These are phyloP conservation scores for Sebastes paucispinis DNA, from an alignment of 2,797 vertebrate genomes.

Conservation along the genomic window DNA sequence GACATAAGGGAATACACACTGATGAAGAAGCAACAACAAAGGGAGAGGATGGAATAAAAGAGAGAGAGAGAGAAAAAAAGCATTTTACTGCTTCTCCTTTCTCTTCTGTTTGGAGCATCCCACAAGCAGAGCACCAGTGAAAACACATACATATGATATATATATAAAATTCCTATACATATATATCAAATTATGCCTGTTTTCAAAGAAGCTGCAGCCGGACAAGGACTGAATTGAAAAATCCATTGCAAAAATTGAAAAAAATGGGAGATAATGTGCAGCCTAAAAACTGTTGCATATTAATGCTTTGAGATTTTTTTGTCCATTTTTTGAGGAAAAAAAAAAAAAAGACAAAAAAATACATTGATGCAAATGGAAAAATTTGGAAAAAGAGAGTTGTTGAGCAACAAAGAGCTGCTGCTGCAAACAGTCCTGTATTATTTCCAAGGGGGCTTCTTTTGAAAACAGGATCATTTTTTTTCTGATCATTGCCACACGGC, in stretches of 20 bases:
- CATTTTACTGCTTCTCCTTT: constrained; percentile 57
- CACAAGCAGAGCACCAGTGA: constrained; percentile 84
- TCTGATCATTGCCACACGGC: constrained; percentile 30
- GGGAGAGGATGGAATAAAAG: constrained; percentile 65
- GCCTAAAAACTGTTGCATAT: constrained; percentile 72
- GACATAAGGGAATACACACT: constrained; percentile 65
- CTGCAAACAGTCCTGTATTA: constrained; percentile 60
- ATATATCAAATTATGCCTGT: constrained; percentile 89
- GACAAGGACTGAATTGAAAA: constrained; percentile 77
- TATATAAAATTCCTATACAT: constrained; percentile 86
- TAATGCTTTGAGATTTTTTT: constrained; percentile 50
- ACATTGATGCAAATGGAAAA: constrained; percentile 48
- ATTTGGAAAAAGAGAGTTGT: constrained; percentile 50
- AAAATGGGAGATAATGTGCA: constrained; percentile 61
- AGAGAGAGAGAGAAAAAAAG: constrained; percentile 13
- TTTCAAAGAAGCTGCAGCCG: constrained; percentile 82
- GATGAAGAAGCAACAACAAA: constrained; percentile 57
- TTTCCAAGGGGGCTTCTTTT: constrained; percentile 70
- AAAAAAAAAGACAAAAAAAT: constrained; percentile 25
- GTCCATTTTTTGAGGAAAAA: constrained; percentile 7
- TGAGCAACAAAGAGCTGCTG: constrained; percentile 58
- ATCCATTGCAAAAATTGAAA: constrained; percentile 34
- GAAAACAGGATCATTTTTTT: constrained; percentile 72
- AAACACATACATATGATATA: constrained; percentile 90
- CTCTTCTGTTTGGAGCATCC: constrained; percentile 75